Evolutionary conservation across 2,113 vertebrate genomes (phyloP).

Genomic region (Piaya cayana): DNA sequence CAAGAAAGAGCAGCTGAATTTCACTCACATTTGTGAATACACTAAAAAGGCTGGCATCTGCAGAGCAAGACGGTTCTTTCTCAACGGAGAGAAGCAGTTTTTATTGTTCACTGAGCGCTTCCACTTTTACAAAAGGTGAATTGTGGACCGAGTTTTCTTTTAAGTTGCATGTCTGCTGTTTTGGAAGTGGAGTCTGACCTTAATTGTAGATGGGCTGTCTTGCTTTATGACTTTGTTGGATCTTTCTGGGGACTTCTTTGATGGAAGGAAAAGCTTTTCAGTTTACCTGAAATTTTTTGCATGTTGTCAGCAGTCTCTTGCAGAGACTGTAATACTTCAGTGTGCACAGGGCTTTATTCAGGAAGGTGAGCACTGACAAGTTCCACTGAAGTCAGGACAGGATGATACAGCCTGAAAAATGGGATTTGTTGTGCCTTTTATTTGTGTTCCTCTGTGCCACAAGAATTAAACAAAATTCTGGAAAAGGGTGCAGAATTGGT

Average conservation of each 20-base stretch:
- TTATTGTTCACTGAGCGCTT: constrained; percentile 94
- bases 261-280: not conserved
- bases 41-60: constrained; percentile 82
- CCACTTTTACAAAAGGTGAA: constrained; percentile 96
- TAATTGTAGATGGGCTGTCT: not conserved
- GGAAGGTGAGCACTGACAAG: not conserved
- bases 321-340: not conserved
- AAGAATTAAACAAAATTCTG: not conserved
- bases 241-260: not conserved
- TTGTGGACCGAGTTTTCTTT: not conserved
- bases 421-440: not conserved
- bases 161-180: not conserved
- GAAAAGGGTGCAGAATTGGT: not conserved
- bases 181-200: not conserved
- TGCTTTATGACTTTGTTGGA: not conserved
- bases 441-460: not conserved
- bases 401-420: not conserved
- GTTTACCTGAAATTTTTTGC: not conserved
- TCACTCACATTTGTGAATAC: constrained; percentile 89
- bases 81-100: constrained; percentile 89
- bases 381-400: not conserved
- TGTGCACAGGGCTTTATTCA: not conserved
- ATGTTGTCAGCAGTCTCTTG: not conserved
- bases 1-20: constrained; percentile 90
- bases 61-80: constrained; percentile 87